These are phyloP conservation scores for Samia ricini DNA, from an alignment of 1,140 invertebrate genomes.

Conservation along the genomic window DNA sequence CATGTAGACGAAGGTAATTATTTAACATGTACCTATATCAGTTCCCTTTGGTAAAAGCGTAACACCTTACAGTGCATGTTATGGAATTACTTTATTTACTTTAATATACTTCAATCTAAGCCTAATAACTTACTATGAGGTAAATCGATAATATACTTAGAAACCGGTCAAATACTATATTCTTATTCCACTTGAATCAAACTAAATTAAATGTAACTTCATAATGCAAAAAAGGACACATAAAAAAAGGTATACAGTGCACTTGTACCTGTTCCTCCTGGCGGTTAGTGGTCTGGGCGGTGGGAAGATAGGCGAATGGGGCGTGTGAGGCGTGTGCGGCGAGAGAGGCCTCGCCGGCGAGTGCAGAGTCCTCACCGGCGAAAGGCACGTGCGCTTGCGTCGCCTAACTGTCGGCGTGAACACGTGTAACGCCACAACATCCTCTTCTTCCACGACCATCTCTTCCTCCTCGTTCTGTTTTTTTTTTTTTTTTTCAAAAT, in stretches of 20 bases:
- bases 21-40: too few relatives aligned
- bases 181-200: too few relatives aligned
- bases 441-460: not conserved
- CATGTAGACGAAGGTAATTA: too few relatives aligned
- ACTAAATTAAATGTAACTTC: not conserved
- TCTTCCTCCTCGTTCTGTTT: not conserved
- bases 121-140: too few relatives aligned
- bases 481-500: not conserved
- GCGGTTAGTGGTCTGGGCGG: not conserved
- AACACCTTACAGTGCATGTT: too few relatives aligned
- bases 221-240: not conserved
- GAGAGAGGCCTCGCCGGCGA: slow-evolving; percentile 12
- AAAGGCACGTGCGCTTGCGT: slow-evolving; percentile 32
- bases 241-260: too few relatives aligned
- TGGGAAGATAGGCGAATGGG: not conserved
- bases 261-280: slow-evolving; percentile 20
- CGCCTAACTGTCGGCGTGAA: slow-evolving; percentile 57
- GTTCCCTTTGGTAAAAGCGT: too few relatives aligned
- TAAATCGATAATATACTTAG: too few relatives aligned
- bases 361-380: slow-evolving; percentile 18
- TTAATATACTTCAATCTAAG: too few relatives aligned
- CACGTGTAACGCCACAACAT: slow-evolving; percentile 10
- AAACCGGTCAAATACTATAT: too few relatives aligned
- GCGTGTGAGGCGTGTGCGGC: not conserved
- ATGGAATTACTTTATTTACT: too few relatives aligned